Conservation (phyloP, 2,888 invertebrate species). For the Crossocerus cetratus region DNA sequence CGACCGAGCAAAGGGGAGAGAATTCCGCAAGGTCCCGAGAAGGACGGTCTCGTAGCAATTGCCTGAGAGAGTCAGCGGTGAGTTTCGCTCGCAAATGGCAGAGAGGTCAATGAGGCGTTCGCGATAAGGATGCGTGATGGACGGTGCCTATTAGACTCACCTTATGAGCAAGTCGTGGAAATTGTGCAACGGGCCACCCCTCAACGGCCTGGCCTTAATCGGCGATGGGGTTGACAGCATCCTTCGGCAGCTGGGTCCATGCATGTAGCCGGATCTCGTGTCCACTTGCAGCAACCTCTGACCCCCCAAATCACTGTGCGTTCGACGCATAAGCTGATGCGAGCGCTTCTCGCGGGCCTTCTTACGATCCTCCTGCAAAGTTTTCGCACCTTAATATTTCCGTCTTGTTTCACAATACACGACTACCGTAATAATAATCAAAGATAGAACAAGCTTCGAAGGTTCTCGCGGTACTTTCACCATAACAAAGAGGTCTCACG, state of each 20-base stretch:
- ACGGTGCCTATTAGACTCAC: slow-evolving; percentile 52
- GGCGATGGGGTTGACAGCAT: slow-evolving; percentile 78
- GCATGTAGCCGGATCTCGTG: slow-evolving; percentile 72
- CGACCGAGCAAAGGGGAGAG: neutral
- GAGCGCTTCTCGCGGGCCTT: slow-evolving; percentile 39
- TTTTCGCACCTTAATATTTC: neutral
- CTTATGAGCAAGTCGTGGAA: slow-evolving; percentile 76
- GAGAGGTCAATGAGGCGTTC: slow-evolving; percentile 54
- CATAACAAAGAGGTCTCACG: no score
- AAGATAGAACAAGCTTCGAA: no score
- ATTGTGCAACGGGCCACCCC: slow-evolving; percentile 77
- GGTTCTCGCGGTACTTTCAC: no score
- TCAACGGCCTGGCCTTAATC: slow-evolving; percentile 77
- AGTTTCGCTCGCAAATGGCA: slow-evolving; percentile 43
- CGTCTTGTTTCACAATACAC: no score
- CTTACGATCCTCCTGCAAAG: slow-evolving; percentile 79
- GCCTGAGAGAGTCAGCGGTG: slow-evolving; percentile 15
- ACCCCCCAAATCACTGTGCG: slow-evolving; percentile 80
- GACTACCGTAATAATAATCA: no score
- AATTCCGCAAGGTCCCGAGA: neutral
- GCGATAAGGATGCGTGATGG: slow-evolving; percentile 46
- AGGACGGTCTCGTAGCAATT: slow-evolving; percentile 14
- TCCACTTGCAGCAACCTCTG: slow-evolving; percentile 80
- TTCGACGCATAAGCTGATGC: slow-evolving; percentile 79
- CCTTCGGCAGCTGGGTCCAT: slow-evolving; percentile 76